phyloP scores from a whole-genome alignment of 2,113 vertebrate species.

The Anas platyrhynchos region DNA sequence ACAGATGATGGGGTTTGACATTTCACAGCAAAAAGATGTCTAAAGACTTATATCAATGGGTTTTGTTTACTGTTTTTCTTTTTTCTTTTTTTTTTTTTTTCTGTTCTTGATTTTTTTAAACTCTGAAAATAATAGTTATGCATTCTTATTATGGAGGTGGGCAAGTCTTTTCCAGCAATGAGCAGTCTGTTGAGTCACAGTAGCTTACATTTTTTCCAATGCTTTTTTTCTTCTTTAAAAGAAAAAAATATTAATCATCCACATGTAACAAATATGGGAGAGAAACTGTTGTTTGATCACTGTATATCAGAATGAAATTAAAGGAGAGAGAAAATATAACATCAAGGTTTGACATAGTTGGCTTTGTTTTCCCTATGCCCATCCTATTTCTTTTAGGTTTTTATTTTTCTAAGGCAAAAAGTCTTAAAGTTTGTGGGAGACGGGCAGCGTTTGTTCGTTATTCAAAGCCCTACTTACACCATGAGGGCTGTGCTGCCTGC shows the following conservation, averaged over 20 bases:
- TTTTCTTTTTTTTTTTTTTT: constrained; percentile 24
- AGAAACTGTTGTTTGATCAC: background rate
- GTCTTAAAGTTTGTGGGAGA: background rate
- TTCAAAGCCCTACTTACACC: background rate
- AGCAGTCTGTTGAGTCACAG: background rate
- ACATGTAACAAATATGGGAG: background rate
- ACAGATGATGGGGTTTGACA: background rate
- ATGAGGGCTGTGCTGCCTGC: background rate
- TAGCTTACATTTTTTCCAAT: background rate
- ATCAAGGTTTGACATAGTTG: background rate
- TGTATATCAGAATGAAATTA: background rate
- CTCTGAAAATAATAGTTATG: background rate
- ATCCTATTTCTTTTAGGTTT: no score
- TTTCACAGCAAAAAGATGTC: constrained; percentile 10
- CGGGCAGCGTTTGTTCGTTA: background rate
- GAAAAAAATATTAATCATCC: background rate
- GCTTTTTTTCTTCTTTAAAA: background rate
- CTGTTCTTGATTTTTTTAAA: background rate
- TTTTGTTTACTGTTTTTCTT: constrained; percentile 29
- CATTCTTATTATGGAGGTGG: background rate
- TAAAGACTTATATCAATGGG: background rate
- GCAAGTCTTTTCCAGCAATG: background rate
- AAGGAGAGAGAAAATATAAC: background rate
- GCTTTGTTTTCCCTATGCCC: background rate
- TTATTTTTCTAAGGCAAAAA: background rate